Evolutionary conservation across 2,113 vertebrate species (phyloP).

Genomic region (Stigmatopora nigra): DNA sequence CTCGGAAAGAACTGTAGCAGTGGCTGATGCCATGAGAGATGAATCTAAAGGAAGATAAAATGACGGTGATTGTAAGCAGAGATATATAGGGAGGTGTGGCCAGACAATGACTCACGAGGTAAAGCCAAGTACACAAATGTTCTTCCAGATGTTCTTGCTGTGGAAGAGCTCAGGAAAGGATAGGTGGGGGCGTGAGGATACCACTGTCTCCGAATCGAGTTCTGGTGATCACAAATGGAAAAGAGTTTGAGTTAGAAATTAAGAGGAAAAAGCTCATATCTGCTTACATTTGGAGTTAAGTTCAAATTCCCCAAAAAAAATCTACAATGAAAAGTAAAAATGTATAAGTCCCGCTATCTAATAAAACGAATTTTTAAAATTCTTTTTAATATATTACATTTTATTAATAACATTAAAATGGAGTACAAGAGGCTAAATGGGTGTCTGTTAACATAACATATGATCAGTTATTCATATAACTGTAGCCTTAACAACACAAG

Average conservation of each 20-base stretch:
- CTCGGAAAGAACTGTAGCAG: constrained; percentile 81
- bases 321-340: too few relatives aligned
- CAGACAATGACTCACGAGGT: constrained; percentile 76
- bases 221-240: constrained; percentile 58
- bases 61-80: background rate
- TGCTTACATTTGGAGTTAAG: background rate
- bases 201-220: constrained; percentile 69
- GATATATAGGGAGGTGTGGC: background rate
- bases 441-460: too few relatives aligned
- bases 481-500: too few relatives aligned
- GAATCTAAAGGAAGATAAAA: constrained; percentile 63
- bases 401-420: too few relatives aligned
- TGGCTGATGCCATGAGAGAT: constrained; percentile 84
- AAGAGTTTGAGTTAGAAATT: background rate
- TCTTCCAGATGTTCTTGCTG: constrained; percentile 88
- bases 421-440: too few relatives aligned
- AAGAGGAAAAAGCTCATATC: background rate
- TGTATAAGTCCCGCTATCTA: too few relatives aligned
- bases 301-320: background rate
- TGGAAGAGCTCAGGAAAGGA: constrained; percentile 75
- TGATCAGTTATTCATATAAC: too few relatives aligned
- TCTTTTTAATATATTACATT: too few relatives aligned
- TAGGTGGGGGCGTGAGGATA: constrained; percentile 62
- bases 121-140: constrained; percentile 82
- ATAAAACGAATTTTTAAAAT: too few relatives aligned